Evolutionary conservation across 2,113 vertebrate species (phyloP).

Genomic region (Echinops telfairi): DNA sequence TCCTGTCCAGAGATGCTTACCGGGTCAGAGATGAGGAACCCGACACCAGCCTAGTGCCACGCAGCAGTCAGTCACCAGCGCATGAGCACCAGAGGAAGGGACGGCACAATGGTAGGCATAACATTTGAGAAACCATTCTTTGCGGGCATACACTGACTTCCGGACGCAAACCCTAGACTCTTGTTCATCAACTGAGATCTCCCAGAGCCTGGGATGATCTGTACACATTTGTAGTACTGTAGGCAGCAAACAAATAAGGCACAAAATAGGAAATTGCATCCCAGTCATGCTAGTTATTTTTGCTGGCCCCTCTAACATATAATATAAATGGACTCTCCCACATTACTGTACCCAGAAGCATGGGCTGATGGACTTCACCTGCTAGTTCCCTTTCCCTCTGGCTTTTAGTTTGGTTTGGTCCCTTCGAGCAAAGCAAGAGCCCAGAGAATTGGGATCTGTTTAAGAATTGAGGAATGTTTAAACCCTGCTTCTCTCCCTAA

Average conservation of each 20-base stretch:
- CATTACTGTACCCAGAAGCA: too few species aligned
- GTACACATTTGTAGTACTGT: neutral
- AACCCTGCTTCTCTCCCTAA: fast-evolving
- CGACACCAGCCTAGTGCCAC: neutral
- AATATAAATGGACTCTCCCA: too few species aligned
- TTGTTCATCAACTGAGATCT: neutral
- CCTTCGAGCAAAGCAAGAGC: too few species aligned
- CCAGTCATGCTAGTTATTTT: neutral
- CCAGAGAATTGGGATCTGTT: neutral
- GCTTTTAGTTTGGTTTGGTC: neutral
- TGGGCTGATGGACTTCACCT: neutral
- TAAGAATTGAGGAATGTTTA: neutral
- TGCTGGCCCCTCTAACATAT: too few species aligned
- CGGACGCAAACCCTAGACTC: neutral
- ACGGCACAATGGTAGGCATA: neutral
- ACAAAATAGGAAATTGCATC: neutral
- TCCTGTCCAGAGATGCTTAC: neutral
- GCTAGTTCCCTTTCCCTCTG: neutral
- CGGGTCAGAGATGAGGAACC: neutral
- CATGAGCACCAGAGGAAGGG: neutral
- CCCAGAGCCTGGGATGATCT: neutral
- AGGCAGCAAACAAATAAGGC: neutral
- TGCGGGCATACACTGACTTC: neutral
- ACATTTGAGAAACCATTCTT: neutral
- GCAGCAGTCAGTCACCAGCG: neutral